Base-by-base conservation (phyloP, 1,140 invertebrate species). In the Lucilia sericata region DNA sequence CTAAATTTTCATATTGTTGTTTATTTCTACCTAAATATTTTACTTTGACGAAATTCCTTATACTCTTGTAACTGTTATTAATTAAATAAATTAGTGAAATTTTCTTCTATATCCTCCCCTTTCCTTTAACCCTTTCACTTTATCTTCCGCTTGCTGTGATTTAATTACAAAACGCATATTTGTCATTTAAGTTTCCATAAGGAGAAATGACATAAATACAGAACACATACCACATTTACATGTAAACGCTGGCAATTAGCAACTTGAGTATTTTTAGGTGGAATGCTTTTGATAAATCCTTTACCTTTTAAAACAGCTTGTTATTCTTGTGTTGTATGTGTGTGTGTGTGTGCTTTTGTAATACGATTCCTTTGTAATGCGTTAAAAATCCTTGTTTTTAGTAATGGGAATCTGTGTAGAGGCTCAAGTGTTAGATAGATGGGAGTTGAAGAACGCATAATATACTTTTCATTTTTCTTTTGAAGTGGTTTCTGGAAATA, bases 81-180 rank as follows among this genome's bases (percentile, higher is more conserved):
- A 76, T 76, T 76, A 76, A 76, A 76, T 76, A 76, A 76, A 76
- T 76, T 76, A 76, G 21, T 76, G 74, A 76, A 76, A 76, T 76
- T 30, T 76, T 76, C n/a, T 34, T 30, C 21, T 74, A 42, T 10
- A 42, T 42, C 51, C 74, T 17, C 2, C 34, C 19, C 14, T 25
- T 74, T 8, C 9, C 10, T 19, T 25, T 12, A 34, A 30, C 25
- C 13, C 13, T 25, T n/a, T 42, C 34, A 7, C 34, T n/a, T 17
- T 17, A 30, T 34, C 17, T 55, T 12, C 51, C 12, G 51, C 12
- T 55, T 55, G 51, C 74, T 74, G 74, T 13, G 74, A 74, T 74
- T 74, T 74, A 74, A 74, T 74, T 74, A 74, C 74, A 74, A 74
- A 74, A 74, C 74, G 74, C 74, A 74, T 74, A 74, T 74, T 74